Evolutionary conservation across 2,797 vertebrate genomes (phyloP).

Genomic region (Cossypha polioptera): DNA sequence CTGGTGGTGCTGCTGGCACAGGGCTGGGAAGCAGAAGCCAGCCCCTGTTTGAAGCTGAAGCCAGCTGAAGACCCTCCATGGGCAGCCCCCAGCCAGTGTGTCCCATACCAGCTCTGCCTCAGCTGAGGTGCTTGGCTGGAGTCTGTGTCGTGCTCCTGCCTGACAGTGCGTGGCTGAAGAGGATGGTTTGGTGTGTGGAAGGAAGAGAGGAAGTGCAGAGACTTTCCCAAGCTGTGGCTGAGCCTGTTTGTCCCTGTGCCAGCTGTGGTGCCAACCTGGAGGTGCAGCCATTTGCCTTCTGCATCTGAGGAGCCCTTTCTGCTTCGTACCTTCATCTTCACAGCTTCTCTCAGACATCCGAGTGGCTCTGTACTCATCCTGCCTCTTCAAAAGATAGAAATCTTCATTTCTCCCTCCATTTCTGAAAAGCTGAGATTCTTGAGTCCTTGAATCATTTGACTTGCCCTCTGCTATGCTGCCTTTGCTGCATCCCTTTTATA

Average conservation of each 20-base stretch:
- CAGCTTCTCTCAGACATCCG: not conserved
- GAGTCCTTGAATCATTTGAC: constrained; percentile 47
- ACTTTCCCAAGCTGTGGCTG: not conserved
- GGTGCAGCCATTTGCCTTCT: not conserved
- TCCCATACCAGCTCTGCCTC: not conserved
- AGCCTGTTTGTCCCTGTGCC: not conserved
- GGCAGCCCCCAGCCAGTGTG: not conserved
- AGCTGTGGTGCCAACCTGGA: not conserved
- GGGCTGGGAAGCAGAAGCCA: not conserved
- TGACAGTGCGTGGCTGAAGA: accelerated
- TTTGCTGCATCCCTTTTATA: constrained; percentile 54
- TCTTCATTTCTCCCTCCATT: constrained; percentile 36
- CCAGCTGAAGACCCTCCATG: not conserved
- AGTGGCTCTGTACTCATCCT: not conserved
- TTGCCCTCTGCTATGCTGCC: constrained; percentile 48
- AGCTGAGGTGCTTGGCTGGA: not conserved
- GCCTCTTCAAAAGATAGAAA: constrained; percentile 35
- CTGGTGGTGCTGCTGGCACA: not conserved
- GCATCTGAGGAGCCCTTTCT: not conserved
- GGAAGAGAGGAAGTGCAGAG: not conserved
- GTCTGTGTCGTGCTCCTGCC: not conserved
- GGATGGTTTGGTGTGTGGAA: not conserved
- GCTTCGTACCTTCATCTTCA: not conserved
- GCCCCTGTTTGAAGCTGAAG: not conserved
- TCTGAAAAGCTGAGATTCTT: constrained; percentile 41